Percentiles rank a stretch among this genome's conserved stretches.
Conservation (phyloP, 2,797 vertebrate genomes). For the Leuciscus waleckii region DNA sequence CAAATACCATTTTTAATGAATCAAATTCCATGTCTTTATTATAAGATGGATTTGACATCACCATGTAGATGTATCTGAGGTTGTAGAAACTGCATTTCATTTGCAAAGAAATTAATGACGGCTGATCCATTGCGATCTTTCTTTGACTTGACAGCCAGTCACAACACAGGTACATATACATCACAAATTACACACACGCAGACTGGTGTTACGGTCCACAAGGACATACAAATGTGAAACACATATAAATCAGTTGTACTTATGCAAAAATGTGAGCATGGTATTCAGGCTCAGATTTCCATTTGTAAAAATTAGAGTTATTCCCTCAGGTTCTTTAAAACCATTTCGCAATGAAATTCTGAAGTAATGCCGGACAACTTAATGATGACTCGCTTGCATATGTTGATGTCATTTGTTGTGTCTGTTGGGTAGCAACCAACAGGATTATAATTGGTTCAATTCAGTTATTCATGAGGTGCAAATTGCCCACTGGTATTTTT, state of each 20-base stretch:
- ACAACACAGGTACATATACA: background rate
- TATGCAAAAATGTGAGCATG: background rate
- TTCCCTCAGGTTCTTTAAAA: background rate
- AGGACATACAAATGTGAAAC: constrained; percentile 9
- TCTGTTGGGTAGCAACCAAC: constrained; percentile 23
- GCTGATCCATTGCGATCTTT: background rate
- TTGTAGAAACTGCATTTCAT: background rate
- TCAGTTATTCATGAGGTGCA: constrained; percentile 54
- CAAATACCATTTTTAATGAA: background rate
- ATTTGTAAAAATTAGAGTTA: background rate
- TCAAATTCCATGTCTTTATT: background rate
- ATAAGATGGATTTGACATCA: background rate
- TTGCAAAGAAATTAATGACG: background rate
- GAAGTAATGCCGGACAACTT: constrained; percentile 15
- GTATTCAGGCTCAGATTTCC: constrained; percentile 11
- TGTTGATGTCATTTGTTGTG: constrained; percentile 32
- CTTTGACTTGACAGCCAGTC: background rate
- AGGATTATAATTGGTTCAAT: constrained; percentile 35
- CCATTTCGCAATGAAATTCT: background rate
- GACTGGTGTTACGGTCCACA: background rate
- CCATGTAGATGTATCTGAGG: background rate
- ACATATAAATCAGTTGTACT: background rate
- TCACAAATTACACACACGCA: background rate
- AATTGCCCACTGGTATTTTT: constrained; percentile 42
- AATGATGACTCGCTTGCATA: constrained; percentile 18